Evolutionary conservation across 2,888 invertebrate genomes (phyloP).

Genomic region (Seladonia tumulorum): DNA sequence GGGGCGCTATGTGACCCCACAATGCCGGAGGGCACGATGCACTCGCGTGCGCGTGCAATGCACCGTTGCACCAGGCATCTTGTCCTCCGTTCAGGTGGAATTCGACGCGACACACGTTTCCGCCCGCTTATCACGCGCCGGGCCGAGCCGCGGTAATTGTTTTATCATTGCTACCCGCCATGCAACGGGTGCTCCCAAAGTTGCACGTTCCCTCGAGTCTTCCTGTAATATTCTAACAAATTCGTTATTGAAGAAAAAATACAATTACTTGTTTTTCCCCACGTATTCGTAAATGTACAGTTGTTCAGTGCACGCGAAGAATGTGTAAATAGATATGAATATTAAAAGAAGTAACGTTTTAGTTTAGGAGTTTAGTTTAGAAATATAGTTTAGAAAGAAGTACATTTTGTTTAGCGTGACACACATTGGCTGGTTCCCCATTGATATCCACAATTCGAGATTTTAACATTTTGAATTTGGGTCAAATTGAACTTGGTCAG

Average conservation of each 20-base stretch:
- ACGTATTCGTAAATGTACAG: no score
- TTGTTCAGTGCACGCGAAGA: no score
- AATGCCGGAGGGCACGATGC: slow-evolving; percentile 41
- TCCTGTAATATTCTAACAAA: not conserved
- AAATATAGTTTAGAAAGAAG: no score
- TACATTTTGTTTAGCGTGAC: no score
- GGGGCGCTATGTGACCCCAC: slow-evolving; percentile 65
- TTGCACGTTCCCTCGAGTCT: not conserved
- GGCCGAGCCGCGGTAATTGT: not conserved
- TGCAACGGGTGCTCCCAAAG: not conserved
- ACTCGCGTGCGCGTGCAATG: slow-evolving; percentile 66
- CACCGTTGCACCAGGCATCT: slow-evolving; percentile 51
- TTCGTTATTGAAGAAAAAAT: not conserved
- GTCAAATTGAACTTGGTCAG: not conserved
- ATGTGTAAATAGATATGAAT: no score
- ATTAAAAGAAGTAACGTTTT: no score
- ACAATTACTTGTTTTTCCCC: no score
- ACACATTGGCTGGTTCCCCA: not conserved
- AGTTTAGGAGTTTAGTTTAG: no score
- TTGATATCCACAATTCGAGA: not conserved
- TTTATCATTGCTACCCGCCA: not conserved
- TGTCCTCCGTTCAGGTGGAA: slow-evolving; percentile 44
- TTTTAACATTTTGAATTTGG: no score
- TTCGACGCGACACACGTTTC: slow-evolving; percentile 48
- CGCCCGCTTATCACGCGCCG: slow-evolving; percentile 1